These are phyloP conservation scores for Oenanthe oenanthe DNA, from an alignment of 2,113 vertebrate species.

Conservation along the genomic window DNA sequence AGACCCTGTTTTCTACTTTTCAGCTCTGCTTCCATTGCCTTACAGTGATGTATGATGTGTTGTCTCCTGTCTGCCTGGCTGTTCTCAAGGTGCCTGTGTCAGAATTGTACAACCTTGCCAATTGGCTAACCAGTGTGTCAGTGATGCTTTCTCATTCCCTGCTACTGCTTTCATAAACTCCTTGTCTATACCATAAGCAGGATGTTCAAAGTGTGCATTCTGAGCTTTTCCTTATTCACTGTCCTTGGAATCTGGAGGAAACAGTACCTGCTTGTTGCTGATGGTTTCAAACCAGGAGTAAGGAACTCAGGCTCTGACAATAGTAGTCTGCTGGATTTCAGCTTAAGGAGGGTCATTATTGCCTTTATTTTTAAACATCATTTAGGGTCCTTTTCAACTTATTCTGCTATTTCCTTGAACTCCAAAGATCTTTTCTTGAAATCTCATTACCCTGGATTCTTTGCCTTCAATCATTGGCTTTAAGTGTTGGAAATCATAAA, in stretches of 20 bases:
- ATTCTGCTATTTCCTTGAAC: background rate
- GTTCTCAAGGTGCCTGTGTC: background rate
- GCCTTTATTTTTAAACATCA: background rate
- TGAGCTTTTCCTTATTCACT: background rate
- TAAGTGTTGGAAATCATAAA: background rate
- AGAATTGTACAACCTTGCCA: background rate
- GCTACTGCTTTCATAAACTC: background rate
- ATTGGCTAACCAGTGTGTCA: background rate
- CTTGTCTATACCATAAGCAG: background rate
- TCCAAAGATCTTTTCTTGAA: background rate
- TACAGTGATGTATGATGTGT: background rate
- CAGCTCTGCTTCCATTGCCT: background rate
- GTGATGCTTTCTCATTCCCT: background rate
- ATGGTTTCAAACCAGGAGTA: background rate
- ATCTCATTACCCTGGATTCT: background rate
- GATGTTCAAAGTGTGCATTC: rapidly evolving
- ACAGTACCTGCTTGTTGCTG: background rate
- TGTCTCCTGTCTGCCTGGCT: background rate
- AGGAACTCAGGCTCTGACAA: background rate
- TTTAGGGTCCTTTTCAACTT: background rate
- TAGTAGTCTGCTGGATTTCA: background rate
- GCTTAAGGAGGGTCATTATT: rapidly evolving
- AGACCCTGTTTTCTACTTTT: background rate
- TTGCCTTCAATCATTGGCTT: background rate
- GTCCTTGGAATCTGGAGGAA: background rate